These are phyloP conservation scores for Orycteropus afer DNA, from an alignment of 2,113 vertebrate species.

Conservation along the genomic window DNA sequence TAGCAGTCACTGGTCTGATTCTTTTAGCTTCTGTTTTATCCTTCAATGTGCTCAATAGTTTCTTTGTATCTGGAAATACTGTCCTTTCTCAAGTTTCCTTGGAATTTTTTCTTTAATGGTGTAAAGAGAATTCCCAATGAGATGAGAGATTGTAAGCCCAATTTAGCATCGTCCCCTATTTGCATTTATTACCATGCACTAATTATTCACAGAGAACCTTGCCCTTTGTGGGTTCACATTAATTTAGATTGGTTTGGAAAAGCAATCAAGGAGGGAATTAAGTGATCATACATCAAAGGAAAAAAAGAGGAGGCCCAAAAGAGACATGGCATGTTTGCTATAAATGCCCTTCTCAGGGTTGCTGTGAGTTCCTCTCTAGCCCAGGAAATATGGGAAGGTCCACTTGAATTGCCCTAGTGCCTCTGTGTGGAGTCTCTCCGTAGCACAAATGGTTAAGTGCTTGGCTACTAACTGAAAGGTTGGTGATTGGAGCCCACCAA, in stretches of 20 bases:
- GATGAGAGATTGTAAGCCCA: constrained; percentile 14
- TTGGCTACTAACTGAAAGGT: not conserved
- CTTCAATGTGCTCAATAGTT: not conserved
- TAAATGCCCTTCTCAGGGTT: constrained; percentile 24
- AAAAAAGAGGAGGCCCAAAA: constrained; percentile 42
- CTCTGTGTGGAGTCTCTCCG: not conserved
- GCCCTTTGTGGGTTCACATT: constrained; percentile 81
- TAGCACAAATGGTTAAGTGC: not conserved
- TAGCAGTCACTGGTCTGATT: not conserved
- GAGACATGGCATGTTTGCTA: constrained; percentile 44
- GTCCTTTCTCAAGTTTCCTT: not conserved
- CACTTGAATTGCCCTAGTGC: not conserved
- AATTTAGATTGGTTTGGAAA: constrained; percentile 85
- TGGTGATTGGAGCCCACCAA: not conserved
- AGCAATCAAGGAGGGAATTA: constrained; percentile 84
- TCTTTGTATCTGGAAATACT: not conserved
- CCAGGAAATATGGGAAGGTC: not conserved
- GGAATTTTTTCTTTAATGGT: not conserved
- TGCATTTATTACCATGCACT: constrained; percentile 84
- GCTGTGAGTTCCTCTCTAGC: not conserved
- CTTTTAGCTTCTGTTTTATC: not conserved
- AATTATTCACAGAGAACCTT: constrained; percentile 86
- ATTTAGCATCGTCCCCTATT: constrained; percentile 69
- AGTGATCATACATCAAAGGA: constrained; percentile 82
- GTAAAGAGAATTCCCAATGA: constrained; percentile 41